Evolutionary conservation across 2,113 vertebrate genomes (phyloP).

Genomic region (Balaeniceps rex): DNA sequence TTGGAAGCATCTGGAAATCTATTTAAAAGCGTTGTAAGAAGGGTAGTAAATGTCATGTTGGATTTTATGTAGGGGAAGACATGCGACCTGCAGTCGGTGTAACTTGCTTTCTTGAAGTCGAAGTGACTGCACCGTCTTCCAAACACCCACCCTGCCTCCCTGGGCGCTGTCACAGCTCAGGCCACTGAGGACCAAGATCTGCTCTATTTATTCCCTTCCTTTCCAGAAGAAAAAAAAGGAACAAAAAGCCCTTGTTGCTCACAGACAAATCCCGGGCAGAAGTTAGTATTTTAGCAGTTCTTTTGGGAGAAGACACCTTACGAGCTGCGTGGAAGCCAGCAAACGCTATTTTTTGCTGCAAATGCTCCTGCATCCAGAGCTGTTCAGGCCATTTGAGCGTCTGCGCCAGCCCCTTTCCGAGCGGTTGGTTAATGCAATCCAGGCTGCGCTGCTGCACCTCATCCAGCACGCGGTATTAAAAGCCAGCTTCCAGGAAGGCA

Average conservation of each 20-base stretch:
- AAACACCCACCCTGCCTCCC: not conserved
- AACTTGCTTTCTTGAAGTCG: not conserved
- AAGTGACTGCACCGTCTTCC: not conserved
- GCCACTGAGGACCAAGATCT: not conserved
- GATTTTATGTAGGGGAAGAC: not conserved
- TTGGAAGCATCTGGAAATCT: not conserved
- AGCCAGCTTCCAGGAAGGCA: not conserved
- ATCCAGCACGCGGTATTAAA: not conserved
- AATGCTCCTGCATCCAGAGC: not conserved
- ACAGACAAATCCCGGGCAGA: not conserved
- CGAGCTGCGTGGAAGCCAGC: not conserved
- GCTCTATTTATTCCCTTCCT: not conserved
- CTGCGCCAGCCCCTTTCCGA: not conserved
- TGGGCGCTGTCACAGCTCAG: not conserved
- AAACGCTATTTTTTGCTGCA: not conserved
- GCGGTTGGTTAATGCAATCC: not conserved
- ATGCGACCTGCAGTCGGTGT: no score
- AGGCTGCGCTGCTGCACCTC: not conserved
- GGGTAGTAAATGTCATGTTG: not conserved
- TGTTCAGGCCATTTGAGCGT: not conserved
- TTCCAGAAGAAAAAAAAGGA: not conserved
- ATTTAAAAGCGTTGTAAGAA: not conserved
- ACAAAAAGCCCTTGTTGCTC: not conserved
- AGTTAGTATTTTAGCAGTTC: not conserved
- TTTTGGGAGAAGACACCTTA: not conserved